Base-by-base conservation (phyloP, 2,888 invertebrate species). In the Amiota mariae region DNA sequence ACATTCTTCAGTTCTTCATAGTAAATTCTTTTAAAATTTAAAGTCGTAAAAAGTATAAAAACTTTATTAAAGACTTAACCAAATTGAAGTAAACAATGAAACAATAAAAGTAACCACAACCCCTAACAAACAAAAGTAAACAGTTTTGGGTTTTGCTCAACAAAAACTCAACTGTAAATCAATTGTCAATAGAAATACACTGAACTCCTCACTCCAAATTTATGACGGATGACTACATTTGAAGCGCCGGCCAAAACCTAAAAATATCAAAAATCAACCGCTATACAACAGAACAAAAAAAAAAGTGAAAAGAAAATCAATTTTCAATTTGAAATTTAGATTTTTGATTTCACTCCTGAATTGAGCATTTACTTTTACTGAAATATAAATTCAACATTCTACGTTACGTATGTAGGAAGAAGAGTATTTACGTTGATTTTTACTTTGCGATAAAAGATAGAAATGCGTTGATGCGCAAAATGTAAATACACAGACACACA, bases 321-420 rank as follows among this genome's bases (percentile, higher is more conserved):
- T 83, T 83, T 84, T 82, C 82, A 82, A 83, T 84, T 81, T 82
- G 79, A 81, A 82, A 82, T 82, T 81, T 82, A 84, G 82, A 82
- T 82, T 68, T 51, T 66, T 66, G 49, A 15, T 66, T 11, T 48
- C 24, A 59, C 2, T 36, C 36, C 36, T 36, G 36, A 36, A 36
- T 36, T 36, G 6, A 36, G 8, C 36, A 36, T 36, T 36, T 36
- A 36, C 36, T 36, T 36, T 36, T 36, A 2, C 36, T 6, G 6
- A 36, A 36, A 36, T 36, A 36, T 36, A 36, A 36, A 36, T 36
- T 36, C 8, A 36, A 36, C 36, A 36, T 36, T 36, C 36, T 36
- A n/a, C n/a, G n/a, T n/a, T n/a, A n/a, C n/a, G n/a, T n/a, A 36
- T 36, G 36, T 6, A 6, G 36, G 36, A 36, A 36, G 36, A 24